phyloP scores from a whole-genome alignment of 2,113 vertebrate species.

The Lophius piscatorius region DNA sequence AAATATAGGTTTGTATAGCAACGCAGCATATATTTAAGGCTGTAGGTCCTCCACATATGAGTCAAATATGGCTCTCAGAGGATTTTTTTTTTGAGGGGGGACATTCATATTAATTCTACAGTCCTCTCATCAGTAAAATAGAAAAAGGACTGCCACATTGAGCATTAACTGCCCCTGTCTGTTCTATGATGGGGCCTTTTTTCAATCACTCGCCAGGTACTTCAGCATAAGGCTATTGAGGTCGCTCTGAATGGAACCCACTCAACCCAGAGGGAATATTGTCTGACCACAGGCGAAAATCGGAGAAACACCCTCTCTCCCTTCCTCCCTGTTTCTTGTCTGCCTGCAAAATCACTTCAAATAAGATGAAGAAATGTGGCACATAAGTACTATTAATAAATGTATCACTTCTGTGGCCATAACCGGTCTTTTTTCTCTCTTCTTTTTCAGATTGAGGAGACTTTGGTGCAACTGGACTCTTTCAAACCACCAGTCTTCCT shows the following conservation, averaged over 20 bases:
- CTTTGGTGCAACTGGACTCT: slow-evolving; percentile 52
- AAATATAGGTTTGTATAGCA: slow-evolving; percentile 11
- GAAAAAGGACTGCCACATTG: slow-evolving; percentile 59
- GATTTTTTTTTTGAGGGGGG: slow-evolving; percentile 31
- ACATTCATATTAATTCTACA: slow-evolving; percentile 54
- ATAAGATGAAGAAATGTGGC: slow-evolving; percentile 46
- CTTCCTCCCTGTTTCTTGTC: slow-evolving; percentile 8
- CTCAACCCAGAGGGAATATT: slow-evolving; percentile 77
- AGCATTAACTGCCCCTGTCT: slow-evolving; percentile 52
- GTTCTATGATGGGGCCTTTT: slow-evolving; percentile 59
- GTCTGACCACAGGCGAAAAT: slow-evolving; percentile 63
- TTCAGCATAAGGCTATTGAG: slow-evolving; percentile 72
- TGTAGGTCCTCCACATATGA: slow-evolving; percentile 48
- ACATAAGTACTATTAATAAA: slow-evolving; percentile 61
- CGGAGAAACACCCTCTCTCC: slow-evolving; percentile 14
- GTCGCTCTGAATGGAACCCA: slow-evolving; percentile 73
- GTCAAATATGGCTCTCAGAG: slow-evolving; percentile 60
- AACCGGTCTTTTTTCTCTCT: slow-evolving; percentile 38
- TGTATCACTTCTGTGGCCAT: slow-evolving; percentile 52
- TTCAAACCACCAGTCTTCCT: slow-evolving; percentile 55
- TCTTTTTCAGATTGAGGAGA: slow-evolving; percentile 29
- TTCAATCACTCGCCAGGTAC: slow-evolving; percentile 70
- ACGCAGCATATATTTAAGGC: slow-evolving; percentile 19
- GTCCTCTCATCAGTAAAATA: slow-evolving; percentile 63
- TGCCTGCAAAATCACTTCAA: slow-evolving; percentile 53